Conservation (phyloP, 2,113 vertebrate genomes). For the Thomomys bottae region DNA sequence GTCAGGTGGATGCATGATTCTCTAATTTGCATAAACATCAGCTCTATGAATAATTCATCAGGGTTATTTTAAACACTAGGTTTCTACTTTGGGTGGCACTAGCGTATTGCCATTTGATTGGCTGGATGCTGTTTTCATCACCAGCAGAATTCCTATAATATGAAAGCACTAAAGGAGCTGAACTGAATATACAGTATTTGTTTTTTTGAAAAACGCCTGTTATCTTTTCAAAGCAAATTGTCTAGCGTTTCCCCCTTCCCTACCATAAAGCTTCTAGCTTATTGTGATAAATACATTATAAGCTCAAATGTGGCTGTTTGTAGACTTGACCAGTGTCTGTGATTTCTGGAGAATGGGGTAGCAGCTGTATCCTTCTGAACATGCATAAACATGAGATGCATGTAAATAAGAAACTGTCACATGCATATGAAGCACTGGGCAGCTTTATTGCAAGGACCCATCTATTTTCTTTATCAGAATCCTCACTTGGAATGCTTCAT, state of each 20-base stretch:
- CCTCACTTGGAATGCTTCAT: slow-evolving; percentile 48
- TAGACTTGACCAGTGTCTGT: slow-evolving; percentile 61
- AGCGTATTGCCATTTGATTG: slow-evolving; percentile 82
- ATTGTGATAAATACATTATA: slow-evolving; percentile 70
- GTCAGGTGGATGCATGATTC: slow-evolving; percentile 84
- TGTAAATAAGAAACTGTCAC: slow-evolving; percentile 79
- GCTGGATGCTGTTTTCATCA: slow-evolving; percentile 84
- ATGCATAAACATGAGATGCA: slow-evolving; percentile 83
- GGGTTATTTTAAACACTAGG: slow-evolving; percentile 86
- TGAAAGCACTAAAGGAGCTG: slow-evolving; percentile 78
- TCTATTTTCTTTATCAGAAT: slow-evolving; percentile 58
- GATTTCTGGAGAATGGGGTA: slow-evolving; percentile 78
- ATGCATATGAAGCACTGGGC: slow-evolving; percentile 58
- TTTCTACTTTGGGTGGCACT: slow-evolving; percentile 74
- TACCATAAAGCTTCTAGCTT: slow-evolving; percentile 46
- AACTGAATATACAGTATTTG: slow-evolving; percentile 74
- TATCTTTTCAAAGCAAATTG: slow-evolving; percentile 78
- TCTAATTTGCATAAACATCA: slow-evolving; percentile 93
- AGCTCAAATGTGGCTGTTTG: slow-evolving; percentile 58
- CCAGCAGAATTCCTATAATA: slow-evolving; percentile 83
- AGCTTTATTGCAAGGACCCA: slow-evolving; percentile 24
- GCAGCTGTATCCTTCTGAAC: slow-evolving; percentile 75
- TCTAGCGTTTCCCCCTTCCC: not conserved
- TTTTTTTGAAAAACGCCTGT: slow-evolving; percentile 71
- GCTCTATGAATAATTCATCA: slow-evolving; percentile 94